Conservation (phyloP, 2,113 vertebrate genomes). For the Calyptomena viridis region DNA sequence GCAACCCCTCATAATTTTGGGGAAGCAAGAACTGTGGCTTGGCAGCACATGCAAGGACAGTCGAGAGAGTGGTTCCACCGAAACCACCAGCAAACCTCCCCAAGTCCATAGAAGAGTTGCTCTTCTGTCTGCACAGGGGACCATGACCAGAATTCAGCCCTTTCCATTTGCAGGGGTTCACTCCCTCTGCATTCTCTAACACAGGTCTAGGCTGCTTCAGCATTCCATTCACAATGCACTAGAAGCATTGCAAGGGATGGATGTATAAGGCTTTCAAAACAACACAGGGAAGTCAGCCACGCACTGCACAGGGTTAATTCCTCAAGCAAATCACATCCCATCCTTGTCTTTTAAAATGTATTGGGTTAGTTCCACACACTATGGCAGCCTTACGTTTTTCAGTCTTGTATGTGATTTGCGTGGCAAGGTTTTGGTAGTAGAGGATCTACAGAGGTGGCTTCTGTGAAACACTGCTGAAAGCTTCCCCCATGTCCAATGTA, state of each 20-base stretch:
- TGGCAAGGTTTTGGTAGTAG: not conserved
- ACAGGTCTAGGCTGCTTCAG: not conserved
- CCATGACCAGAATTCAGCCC: not conserved
- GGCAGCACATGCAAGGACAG: not conserved
- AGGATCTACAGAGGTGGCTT: not conserved
- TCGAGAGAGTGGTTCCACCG: rapidly evolving
- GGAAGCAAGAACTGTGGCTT: not conserved
- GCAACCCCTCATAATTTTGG: not conserved
- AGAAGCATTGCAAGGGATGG: not conserved
- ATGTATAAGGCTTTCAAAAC: not conserved
- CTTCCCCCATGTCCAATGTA: not conserved
- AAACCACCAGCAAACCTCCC: not conserved
- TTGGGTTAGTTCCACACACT: not conserved
- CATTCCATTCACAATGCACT: not conserved
- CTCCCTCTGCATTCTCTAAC: not conserved
- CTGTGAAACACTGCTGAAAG: not conserved
- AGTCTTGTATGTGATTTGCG: not conserved
- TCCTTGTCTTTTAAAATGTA: not conserved
- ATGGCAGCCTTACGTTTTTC: not conserved
- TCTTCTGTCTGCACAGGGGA: rapidly evolving
- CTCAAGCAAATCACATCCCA: not conserved
- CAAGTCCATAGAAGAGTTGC: not conserved
- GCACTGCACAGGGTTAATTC: not conserved
- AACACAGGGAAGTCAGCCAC: not conserved
- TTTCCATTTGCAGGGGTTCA: not conserved